These are phyloP conservation scores for Rhynchonycteris naso DNA, from an alignment of 2,797 vertebrate genomes.

Conservation along the genomic window DNA sequence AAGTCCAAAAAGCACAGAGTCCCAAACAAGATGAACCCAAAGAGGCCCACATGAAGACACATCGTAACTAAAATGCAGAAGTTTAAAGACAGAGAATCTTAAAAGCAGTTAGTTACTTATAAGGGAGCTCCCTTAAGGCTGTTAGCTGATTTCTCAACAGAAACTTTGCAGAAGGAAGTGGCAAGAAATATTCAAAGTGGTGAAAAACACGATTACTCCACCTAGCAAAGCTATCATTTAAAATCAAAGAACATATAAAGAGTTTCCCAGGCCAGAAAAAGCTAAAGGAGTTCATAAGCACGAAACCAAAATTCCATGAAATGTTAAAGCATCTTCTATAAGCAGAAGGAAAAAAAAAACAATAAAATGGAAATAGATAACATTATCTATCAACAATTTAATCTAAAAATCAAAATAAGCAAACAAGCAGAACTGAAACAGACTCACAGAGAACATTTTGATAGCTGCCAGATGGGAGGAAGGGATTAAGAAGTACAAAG, in stretches of 20 bases:
- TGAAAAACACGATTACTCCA: neutral
- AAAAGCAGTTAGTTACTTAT: neutral
- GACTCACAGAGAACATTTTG: neutral
- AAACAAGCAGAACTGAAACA: neutral
- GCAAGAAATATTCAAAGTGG: neutral
- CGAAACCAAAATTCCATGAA: neutral
- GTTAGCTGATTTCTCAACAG: neutral
- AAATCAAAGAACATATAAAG: neutral
- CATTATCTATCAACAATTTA: neutral
- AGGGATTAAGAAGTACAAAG: neutral
- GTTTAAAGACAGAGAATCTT: neutral
- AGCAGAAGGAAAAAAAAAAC: neutral
- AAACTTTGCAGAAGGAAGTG: neutral
- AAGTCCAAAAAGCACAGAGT: neutral
- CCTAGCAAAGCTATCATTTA: neutral
- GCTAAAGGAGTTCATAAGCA: neutral
- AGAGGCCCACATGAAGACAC: neutral
- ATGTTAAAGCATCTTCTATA: neutral
- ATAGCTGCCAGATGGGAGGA: neutral
- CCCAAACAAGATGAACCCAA: neutral
- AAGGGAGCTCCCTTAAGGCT: too few species aligned
- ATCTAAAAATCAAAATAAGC: neutral
- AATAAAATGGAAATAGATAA: neutral
- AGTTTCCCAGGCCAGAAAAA: neutral
- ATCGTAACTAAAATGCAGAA: neutral